Conservation (phyloP, 1,140 invertebrate species). For the Thrips palmi region DNA sequence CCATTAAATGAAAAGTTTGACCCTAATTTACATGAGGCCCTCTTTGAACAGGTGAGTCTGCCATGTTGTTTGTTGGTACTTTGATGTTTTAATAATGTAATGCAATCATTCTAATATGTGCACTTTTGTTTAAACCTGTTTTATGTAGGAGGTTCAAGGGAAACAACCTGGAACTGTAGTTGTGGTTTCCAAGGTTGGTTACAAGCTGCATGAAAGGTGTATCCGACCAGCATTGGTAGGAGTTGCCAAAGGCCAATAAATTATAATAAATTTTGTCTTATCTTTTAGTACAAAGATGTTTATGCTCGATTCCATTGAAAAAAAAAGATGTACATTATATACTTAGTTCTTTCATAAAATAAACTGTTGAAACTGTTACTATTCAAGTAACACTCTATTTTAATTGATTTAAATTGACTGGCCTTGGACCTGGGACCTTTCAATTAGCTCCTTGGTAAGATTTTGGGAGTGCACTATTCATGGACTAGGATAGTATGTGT, state of each 20-base stretch:
- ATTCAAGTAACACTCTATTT: too few species aligned
- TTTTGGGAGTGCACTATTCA: too few species aligned
- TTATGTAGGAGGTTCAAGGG: slow-evolving; percentile 51
- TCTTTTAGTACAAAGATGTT: too few species aligned
- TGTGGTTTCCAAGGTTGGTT: slow-evolving; percentile 87
- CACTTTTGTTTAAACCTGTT: slow-evolving; percentile 12
- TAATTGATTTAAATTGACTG: too few species aligned
- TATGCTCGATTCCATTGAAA: too few species aligned
- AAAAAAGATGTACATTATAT: too few species aligned
- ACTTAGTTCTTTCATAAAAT: too few species aligned
- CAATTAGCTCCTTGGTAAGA: too few species aligned
- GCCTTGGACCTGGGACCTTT: too few species aligned
- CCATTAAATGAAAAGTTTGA: slow-evolving; percentile 90
- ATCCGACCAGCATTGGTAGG: slow-evolving; percentile 92
- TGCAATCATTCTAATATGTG: not conserved
- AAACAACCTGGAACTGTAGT: slow-evolving; percentile 74
- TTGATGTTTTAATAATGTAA: slow-evolving; percentile 8
- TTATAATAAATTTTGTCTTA: slow-evolving; percentile 1
- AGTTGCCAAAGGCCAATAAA: slow-evolving; percentile 57
- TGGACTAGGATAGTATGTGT: too few species aligned
- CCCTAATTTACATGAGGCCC: slow-evolving; percentile 88
- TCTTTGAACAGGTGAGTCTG: slow-evolving; percentile 74
- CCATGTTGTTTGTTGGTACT: not conserved
- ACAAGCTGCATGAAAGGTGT: slow-evolving; percentile 82
- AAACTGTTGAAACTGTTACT: too few species aligned